Base-by-base conservation (phyloP, 2,797 vertebrate species). In the Sebastes steindachneri region DNA sequence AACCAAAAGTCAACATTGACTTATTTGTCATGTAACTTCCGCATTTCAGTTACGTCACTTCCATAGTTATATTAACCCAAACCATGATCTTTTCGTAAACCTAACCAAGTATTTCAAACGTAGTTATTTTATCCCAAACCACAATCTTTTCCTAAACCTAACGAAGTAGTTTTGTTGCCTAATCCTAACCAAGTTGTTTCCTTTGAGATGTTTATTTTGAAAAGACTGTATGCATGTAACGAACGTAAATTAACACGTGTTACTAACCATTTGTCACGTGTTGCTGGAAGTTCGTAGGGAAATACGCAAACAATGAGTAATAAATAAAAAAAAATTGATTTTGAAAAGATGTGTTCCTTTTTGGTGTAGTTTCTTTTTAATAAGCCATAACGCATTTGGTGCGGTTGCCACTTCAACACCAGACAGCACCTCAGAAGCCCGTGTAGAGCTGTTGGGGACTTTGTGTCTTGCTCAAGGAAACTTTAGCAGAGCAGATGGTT, bases 401-500 rank as follows among this genome's bases (percentile, higher is more conserved):
- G 58, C 37, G 4, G 21, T 19, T 26, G 8, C 15, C 31, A 33
- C 29, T 66, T 29, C 45, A 66, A 68, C 12, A 51, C 9, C 29
- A 60, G 73, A 45, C 53, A 41, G 25, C 72, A 60, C 23, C 59
- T 62, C 21, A 74, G 26, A 64, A 29, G 31, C 26, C 33, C 28
- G 5, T 31, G 48, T 23, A 26, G 11, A 71, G 48, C 23, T 48
- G 17, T 4, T 28, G 8, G 51, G 21, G 59, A 73, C 51, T 21
- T 58, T 33, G n/a, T 59, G 54, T 66, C 21, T 78, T 63, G 17
- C 63, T 75, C 33, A 81, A 80, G 58, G 64, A 60, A 37, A 63
- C 64, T 55, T 67, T 2, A 57, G 21, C 62, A 68, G 35, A 35
- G 31, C 28, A 68, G 54, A 69, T 53, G 41, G 62, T 80, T 54